Evolutionary conservation across 2,113 vertebrate species (phyloP), one percentile per base, ranked within the genome.

Genomic region (Lagopus leucura): DNA sequence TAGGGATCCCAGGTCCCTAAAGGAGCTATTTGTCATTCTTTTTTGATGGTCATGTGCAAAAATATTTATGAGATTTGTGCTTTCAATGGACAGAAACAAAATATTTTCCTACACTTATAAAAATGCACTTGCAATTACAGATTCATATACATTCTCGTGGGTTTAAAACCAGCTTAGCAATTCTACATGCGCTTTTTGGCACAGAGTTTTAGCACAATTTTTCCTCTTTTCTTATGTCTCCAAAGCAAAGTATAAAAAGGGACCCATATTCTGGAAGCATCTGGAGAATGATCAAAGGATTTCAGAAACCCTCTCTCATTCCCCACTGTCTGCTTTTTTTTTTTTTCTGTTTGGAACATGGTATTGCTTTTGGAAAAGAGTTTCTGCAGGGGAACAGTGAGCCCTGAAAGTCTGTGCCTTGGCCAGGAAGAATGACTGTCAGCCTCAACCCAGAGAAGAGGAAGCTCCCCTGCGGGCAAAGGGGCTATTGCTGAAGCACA

Each of bases 181-280:
- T 57, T 88, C 57, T 69, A 90, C 13, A 28, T 27, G 9, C 32
- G 2, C 40, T 65, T 67, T 83, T 75, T 40, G 36, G 21, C 30
- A 78, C 10, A 55, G 18, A 66, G 17, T 13, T 25, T 54, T 22
- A 73, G 4, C 42, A 58, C 11, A 1, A 2, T 77, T 78, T 67
- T 50, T 3, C 6, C 17, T 63, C 17, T 64, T 78, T 84, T 8
- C 8, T 78, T 88, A 2, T 45, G 21, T 55, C 18, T 57, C 67
- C 61, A 67, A 32, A 61, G 19, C 36, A 72, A 78, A 82, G 14
- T 54, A 18, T 71, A 79, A 87, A 17, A 16, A 42, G 30, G 5
- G 6, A 17, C 10, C 15, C 7, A 25, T 87, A 18, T 38, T 82
- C 58, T 0, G 0, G 20, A 61, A n/a, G 15, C 1, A 0, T 55